phyloP scores from a whole-genome alignment of 2,797 vertebrate genomes.

The Melanotaenia pygmaea region DNA sequence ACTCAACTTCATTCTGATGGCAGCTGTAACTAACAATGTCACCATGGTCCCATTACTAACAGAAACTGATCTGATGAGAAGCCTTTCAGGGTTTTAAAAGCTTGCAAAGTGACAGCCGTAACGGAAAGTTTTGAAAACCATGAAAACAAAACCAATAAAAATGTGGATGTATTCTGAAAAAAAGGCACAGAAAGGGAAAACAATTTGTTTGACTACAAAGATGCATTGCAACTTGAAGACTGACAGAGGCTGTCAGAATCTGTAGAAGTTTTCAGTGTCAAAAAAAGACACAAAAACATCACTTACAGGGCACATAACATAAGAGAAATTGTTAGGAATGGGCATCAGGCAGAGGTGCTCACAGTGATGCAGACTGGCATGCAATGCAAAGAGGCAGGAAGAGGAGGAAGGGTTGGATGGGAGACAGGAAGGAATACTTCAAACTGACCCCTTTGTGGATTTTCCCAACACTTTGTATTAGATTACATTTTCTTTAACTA shows the following conservation, averaged over 20 bases:
- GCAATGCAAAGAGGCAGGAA: slow-evolving; percentile 57
- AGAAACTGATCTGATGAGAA: slow-evolving; percentile 15
- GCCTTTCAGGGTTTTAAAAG: slow-evolving; percentile 17
- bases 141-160: slow-evolving; percentile 10
- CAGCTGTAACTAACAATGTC: slow-evolving; percentile 7
- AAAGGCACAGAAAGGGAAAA: not conserved
- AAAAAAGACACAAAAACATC: slow-evolving; percentile 33
- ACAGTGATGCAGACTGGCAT: slow-evolving; percentile 53
- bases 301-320: not conserved
- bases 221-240: slow-evolving; percentile 66
- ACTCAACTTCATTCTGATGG: not conserved
- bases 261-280: slow-evolving; percentile 18
- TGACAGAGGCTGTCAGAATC: slow-evolving; percentile 38
- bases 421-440: slow-evolving; percentile 49
- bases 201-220: slow-evolving; percentile 21
- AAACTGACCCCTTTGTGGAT: slow-evolving; percentile 81
- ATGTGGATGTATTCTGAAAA: not conserved
- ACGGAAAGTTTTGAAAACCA: not conserved
- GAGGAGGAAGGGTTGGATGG: slow-evolving; percentile 11
- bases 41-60: slow-evolving; percentile 2
- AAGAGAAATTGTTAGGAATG: not conserved
- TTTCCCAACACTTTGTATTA: slow-evolving; percentile 62
- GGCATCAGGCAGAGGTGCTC: slow-evolving; percentile 55
- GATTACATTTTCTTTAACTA: slow-evolving; percentile 52
- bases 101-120: not conserved